Conservation (phyloP, 2,888 invertebrate genomes). For the Epistrophe eligans region DNA sequence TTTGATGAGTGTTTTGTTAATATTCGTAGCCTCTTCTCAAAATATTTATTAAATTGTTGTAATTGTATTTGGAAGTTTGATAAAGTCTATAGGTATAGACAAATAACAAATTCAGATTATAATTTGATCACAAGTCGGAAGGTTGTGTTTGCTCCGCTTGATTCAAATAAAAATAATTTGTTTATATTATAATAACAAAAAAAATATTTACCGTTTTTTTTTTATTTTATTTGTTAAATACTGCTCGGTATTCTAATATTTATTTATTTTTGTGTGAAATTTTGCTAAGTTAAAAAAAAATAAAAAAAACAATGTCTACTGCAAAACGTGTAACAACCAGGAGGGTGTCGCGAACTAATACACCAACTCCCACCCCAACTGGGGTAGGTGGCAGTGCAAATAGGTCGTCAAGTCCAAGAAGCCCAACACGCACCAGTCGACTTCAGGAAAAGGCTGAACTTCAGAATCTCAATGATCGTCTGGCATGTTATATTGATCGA, state of each 20-base stretch:
- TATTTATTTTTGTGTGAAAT: constrained; percentile 5
- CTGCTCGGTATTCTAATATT: not conserved
- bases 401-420: constrained; percentile 87
- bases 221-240: not conserved
- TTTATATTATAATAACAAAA: not conserved
- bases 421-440: constrained; percentile 94
- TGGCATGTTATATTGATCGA: constrained; percentile 97
- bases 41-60: constrained; percentile 16
- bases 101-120: constrained; percentile 39
- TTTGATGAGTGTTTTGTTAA: not conserved
- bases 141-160: constrained; percentile 41
- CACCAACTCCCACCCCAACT: constrained; percentile 79
- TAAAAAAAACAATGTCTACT: constrained; percentile 40
- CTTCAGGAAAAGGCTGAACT: constrained; percentile 97
- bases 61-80: constrained; percentile 19
- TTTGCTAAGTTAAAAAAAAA: not conserved
- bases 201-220: not conserved
- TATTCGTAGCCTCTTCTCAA: not conserved
- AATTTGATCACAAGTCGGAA: constrained; percentile 45
- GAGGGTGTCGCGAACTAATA: constrained; percentile 81
- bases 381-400: constrained; percentile 73
- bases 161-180: constrained; percentile 14
- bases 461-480: constrained; percentile 96
- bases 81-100: constrained; percentile 8
- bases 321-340: constrained; percentile 80